Evolutionary conservation across 1,140 invertebrate genomes (phyloP).

Genomic region (Ericerus pela): DNA sequence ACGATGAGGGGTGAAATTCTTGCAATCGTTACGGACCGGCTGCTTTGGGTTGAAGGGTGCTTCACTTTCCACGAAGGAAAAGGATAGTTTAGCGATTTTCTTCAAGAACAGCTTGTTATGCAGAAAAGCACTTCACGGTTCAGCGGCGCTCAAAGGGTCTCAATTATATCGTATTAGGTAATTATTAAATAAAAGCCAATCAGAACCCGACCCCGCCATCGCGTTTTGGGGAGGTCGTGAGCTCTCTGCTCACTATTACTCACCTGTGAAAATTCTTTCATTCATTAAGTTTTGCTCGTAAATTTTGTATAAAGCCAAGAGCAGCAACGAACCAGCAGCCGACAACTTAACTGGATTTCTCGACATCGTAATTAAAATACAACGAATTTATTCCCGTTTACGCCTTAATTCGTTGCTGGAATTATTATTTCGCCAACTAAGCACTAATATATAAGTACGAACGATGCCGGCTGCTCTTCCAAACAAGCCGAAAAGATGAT

Average conservation of each 20-base stretch:
- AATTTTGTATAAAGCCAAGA: background rate
- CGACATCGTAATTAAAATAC: background rate
- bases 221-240: too few relatives aligned
- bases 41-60: constrained; percentile 2
- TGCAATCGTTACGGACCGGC: background rate
- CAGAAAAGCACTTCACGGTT: constrained; percentile 9
- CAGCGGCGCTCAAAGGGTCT: constrained; percentile 4
- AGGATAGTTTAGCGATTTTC: constrained; percentile 11
- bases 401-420: background rate
- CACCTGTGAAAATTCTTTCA: constrained; percentile 8
- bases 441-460: too few relatives aligned
- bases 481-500: too few relatives aligned
- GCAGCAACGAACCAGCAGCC: background rate
- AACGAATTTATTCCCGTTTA: background rate
- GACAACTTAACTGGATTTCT: too few relatives aligned
- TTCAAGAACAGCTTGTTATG: constrained; percentile 8
- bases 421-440: background rate
- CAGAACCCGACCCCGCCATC: too few relatives aligned
- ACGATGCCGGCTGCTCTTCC: too few relatives aligned
- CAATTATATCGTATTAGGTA: constrained; percentile 10
- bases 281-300: constrained; percentile 6
- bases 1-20: background rate
- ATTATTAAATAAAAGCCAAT: constrained; percentile 12
- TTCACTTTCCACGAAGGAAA: background rate
- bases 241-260: too few relatives aligned